Evolutionary conservation across 1,140 invertebrate genomes (phyloP), one percentile per base, ranked within the genome.

Genomic region (Brachionus manjavacas): DNA sequence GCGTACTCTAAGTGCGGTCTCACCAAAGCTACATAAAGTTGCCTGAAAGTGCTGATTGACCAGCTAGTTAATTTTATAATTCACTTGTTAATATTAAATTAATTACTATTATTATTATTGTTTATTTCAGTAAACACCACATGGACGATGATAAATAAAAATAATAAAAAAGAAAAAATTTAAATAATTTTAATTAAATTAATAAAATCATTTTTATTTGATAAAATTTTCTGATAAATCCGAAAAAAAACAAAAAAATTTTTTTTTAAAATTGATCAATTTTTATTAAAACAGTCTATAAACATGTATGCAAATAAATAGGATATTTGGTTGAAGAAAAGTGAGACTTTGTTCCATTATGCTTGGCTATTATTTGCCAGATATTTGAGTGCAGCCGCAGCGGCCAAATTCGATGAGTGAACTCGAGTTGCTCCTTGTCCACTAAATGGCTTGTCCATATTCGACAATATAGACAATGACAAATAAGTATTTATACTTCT

Each of bases 401-500:
- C 72, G 2, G 72, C 72, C 9, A 46, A 9, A 49, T 76, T 76
- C 25, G 72, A 76, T 25, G 72, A 76, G 3, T 76, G 41, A 3
- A 76, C 41, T 20, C 23, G 14, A 35, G 72, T 76, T 28, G 41
- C 41, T 4, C 72, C 72, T 76, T 76, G 72, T 28, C 72, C 72
- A 52, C 72, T 76, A 76, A 76, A 76, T 4, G 72, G 72, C 14
- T 76, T 76, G 14, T 76, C 72, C 49, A 43, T 76, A 20, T 76
- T 25, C 9, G 72, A 25, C 16, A 76, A 31, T 16, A 76, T 76
- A 43, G 72, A 76, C 23, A 76, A 49, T 14, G 72, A 46, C 12
- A 76, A 49, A 76, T 76, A 76, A 11, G 72, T 49, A 49, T 76
- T 76, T 3, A 76, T 25, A 23, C 41, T 49, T 12, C 25, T 46